These are phyloP conservation scores for Euphydryas editha DNA, from an alignment of 2,888 invertebrate genomes.

Conservation along the genomic window DNA sequence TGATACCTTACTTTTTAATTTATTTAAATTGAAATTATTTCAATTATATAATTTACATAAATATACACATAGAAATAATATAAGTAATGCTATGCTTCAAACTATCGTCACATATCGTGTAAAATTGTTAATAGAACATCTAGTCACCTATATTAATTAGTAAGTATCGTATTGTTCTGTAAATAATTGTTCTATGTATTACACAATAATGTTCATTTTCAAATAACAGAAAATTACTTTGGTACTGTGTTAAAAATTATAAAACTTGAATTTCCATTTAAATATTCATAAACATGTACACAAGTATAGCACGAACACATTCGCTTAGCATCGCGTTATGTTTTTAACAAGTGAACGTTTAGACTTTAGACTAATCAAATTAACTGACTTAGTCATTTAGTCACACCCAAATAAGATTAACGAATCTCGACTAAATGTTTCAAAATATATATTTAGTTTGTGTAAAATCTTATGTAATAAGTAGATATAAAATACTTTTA, in stretches of 20 bases:
- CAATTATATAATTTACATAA: neutral
- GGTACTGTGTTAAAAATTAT: neutral
- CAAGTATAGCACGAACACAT: too few relatives aligned
- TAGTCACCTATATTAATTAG: conserved; percentile 23
- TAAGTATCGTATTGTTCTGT: neutral
- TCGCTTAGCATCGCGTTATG: too few relatives aligned
- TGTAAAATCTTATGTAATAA: neutral
- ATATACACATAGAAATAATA: neutral
- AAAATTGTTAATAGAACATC: conserved; percentile 27
- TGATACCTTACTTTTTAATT: neutral
- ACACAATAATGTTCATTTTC: conserved; percentile 14
- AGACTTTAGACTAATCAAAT: too few relatives aligned
- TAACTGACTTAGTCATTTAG: neutral
- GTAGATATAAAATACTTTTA: neutral
- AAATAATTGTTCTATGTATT: conserved; percentile 12
- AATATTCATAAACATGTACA: too few relatives aligned
- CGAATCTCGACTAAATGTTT: neutral
- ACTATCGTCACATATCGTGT: conserved; percentile 36
- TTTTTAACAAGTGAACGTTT: too few relatives aligned
- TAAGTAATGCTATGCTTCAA: conserved; percentile 28
- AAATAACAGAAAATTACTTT: neutral
- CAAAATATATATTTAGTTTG: neutral
- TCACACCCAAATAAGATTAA: neutral
- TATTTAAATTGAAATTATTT: neutral
- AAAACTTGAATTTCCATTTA: neutral